Conservation (phyloP, 92 coral and sea anemone genomes). For the Umimayanthus kanabou region DNA sequence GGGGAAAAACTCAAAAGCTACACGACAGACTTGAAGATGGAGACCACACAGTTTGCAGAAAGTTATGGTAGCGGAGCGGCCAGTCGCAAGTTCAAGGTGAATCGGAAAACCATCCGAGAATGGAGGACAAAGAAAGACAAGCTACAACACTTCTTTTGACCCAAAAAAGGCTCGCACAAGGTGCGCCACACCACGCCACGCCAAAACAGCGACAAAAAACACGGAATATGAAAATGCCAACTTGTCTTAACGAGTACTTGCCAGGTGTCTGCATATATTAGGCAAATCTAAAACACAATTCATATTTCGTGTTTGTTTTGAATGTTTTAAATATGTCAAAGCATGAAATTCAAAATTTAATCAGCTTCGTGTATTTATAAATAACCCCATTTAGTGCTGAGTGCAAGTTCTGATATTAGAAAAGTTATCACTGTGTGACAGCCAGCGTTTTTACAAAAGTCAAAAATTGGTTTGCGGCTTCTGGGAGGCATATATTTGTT, state of each 20-base stretch:
- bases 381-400: conserved; percentile 5
- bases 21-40: too few relatives aligned
- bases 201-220: too few relatives aligned
- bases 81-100: too few relatives aligned
- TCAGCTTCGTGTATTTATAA: background rate
- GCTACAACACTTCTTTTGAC: too few relatives aligned
- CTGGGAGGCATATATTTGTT: background rate
- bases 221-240: background rate
- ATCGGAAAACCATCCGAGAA: too few relatives aligned
- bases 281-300: background rate
- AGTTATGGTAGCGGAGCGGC: too few relatives aligned
- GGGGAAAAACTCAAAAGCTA: too few relatives aligned
- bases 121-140: too few relatives aligned
- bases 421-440: background rate
- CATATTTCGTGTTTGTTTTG: background rate
- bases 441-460: too few relatives aligned
- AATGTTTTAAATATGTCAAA: background rate
- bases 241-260: conserved; percentile 1
- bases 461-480: background rate
- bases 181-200: background rate
- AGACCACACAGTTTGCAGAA: too few relatives aligned
- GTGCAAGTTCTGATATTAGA: background rate
- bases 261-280: conserved; percentile 37
- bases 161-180: background rate
- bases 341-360: background rate